phyloP scores from a whole-genome alignment of 2,113 vertebrate species.

The Indicator indicator region DNA sequence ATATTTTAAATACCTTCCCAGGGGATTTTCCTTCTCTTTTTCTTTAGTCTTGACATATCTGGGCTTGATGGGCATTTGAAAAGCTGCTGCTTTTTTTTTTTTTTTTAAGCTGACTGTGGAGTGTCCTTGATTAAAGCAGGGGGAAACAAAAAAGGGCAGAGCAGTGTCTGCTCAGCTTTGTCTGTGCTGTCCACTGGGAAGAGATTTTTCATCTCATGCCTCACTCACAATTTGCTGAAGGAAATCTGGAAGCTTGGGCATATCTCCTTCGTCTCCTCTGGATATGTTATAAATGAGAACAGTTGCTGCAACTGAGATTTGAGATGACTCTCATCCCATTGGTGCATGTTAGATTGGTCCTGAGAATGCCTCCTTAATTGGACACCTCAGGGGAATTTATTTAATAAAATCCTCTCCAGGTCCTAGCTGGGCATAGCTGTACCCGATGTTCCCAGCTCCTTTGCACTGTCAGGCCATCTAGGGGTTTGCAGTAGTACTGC shows the following conservation, averaged over 20 bases:
- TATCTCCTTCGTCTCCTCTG: constrained; percentile 30
- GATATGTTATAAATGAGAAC: constrained; percentile 29
- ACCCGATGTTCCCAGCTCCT: background rate
- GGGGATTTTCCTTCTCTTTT: background rate
- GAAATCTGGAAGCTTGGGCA: background rate
- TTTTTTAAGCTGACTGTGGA: background rate
- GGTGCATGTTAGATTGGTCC: background rate
- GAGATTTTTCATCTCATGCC: constrained; percentile 22
- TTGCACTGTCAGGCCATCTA: background rate
- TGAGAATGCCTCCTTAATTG: background rate
- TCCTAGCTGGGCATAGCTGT: background rate
- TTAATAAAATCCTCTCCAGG: background rate
- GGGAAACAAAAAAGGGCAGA: constrained; percentile 8
- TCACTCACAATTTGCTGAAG: constrained; percentile 22
- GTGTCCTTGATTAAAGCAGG: background rate
- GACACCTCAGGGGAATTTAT: background rate
- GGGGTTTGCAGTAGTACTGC: background rate
- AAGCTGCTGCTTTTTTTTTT: background rate
- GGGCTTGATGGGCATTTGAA: background rate
- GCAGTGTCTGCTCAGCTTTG: background rate
- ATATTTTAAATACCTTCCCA: constrained; percentile 8
- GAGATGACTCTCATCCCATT: background rate
- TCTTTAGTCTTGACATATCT: background rate
- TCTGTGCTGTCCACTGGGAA: background rate
- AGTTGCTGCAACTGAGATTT: constrained; percentile 12